Evolutionary conservation across 2,888 invertebrate genomes (phyloP), one percentile per base, ranked within the genome.

Genomic region (Diarsia brunnea): DNA sequence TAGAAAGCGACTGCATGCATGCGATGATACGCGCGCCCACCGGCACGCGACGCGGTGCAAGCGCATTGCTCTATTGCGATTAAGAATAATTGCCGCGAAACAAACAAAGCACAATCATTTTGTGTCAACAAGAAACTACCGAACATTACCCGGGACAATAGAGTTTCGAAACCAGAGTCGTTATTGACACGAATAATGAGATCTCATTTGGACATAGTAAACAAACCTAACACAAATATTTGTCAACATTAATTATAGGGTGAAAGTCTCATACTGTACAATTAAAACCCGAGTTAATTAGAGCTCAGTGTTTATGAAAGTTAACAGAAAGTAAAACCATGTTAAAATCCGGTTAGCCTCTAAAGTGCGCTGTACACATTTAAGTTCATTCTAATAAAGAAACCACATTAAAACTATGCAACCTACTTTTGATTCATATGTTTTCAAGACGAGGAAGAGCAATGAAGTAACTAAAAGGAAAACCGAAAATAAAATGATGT

Each of bases 1-100:
- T 88, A 85, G 88, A 89, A 89, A 89, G 89, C 84, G 78, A 84
- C 65, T 79, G 60, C 66, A 69, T 69, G 67, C 83, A 85, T 86
- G 86, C 81, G 58, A 74, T 73, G 81, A 80, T 71, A 78, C 66
- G 69, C 77, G 69, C 74, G 67, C 82, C 66, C 78, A 69, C 73
- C 66, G 70, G 68, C 88, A 87, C 85, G 87, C 87, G 73, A 87
- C 73, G 80, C 31, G 67, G 53, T 67, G 51, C 55, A 45, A 27
- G 78, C 71, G 63, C 79, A 67, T 74, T 84, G 78, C 78, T 79
- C 72, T 78, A 76, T 73, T 69, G 67, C 84, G 72, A 85, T 88
- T 86, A 84, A 69, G 84, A 85, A 84, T 85, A 87, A 88, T 84
- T 82, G 68, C 72, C 43, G 51, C 45, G 38, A 75, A 75, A 63